Conservation (phyloP, 2,797 vertebrate species). For the Microctenopoma stevenorrisi region DNA sequence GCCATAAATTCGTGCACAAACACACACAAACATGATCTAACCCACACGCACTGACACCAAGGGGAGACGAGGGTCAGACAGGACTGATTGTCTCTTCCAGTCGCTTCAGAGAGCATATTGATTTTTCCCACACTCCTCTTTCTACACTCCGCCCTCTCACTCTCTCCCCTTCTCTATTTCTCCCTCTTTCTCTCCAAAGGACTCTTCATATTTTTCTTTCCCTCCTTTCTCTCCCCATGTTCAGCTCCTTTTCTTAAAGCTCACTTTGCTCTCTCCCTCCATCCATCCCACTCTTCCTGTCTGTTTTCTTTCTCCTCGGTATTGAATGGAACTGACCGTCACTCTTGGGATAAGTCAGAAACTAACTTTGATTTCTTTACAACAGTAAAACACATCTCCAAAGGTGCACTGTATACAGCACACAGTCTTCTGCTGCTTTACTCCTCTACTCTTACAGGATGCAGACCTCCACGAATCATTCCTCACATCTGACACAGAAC, state of each 20-base stretch:
- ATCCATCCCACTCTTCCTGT: slow-evolving; percentile 9
- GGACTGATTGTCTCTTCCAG: slow-evolving; percentile 82
- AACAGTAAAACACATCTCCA: slow-evolving; percentile 12
- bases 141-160: slow-evolving; percentile 71
- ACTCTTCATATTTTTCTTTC: slow-evolving; percentile 69
- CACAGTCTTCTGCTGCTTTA: slow-evolving; percentile 8
- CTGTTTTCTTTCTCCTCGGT: slow-evolving; percentile 6
- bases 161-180: slow-evolving; percentile 44
- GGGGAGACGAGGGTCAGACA: slow-evolving; percentile 78
- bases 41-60: slow-evolving; percentile 56
- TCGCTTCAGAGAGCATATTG: slow-evolving; percentile 79
- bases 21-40: slow-evolving; percentile 29
- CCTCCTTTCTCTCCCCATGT: slow-evolving; percentile 32
- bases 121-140: slow-evolving; percentile 84
- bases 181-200: slow-evolving; percentile 47
- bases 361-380: slow-evolving; percentile 36
- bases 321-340: slow-evolving; percentile 18
- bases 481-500: slow-evolving; percentile 44
- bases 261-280: slow-evolving; percentile 31
- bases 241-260: slow-evolving; percentile 39
- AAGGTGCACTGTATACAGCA: not conserved
- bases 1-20: slow-evolving; percentile 24
- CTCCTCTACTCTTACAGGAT: slow-evolving; percentile 11
- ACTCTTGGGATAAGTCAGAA: slow-evolving; percentile 9
- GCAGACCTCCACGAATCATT: slow-evolving; percentile 32